phyloP scores from a whole-genome alignment of 2,797 vertebrate species.

The Anguilla marmorata region DNA sequence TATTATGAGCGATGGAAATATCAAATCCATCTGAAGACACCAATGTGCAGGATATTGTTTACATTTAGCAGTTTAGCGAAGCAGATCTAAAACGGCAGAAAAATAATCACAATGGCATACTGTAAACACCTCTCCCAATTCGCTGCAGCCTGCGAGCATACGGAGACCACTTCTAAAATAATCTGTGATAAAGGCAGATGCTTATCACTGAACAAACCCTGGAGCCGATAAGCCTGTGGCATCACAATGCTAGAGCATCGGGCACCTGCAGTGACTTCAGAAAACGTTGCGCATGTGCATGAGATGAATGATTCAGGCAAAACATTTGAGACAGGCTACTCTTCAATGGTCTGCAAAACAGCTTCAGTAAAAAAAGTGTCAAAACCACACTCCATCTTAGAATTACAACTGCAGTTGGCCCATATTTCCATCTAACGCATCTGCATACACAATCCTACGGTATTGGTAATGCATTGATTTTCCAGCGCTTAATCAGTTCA shows the following conservation, averaged over 20 bases:
- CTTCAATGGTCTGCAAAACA: background rate
- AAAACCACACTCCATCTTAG: background rate
- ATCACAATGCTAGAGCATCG: background rate
- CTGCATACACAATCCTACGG: background rate
- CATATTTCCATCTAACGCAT: background rate
- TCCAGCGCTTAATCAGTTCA: background rate
- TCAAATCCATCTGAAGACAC: background rate
- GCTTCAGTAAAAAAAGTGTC: background rate
- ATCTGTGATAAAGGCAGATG: conserved; percentile 6
- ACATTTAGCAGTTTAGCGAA: background rate
- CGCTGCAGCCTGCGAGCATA: background rate
- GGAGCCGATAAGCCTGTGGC: background rate
- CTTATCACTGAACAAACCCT: background rate
- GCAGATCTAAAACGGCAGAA: background rate
- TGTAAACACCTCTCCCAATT: background rate
- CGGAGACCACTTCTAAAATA: background rate
- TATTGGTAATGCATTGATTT: background rate
- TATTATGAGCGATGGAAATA: background rate
- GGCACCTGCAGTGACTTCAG: background rate
- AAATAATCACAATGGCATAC: background rate
- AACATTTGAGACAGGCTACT: background rate
- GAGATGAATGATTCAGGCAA: background rate
- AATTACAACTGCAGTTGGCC: background rate
- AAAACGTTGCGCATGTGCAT: background rate
- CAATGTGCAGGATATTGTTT: background rate